Conservation (phyloP, 2,113 vertebrate genomes). For the Platycercus adscitus region DNA sequence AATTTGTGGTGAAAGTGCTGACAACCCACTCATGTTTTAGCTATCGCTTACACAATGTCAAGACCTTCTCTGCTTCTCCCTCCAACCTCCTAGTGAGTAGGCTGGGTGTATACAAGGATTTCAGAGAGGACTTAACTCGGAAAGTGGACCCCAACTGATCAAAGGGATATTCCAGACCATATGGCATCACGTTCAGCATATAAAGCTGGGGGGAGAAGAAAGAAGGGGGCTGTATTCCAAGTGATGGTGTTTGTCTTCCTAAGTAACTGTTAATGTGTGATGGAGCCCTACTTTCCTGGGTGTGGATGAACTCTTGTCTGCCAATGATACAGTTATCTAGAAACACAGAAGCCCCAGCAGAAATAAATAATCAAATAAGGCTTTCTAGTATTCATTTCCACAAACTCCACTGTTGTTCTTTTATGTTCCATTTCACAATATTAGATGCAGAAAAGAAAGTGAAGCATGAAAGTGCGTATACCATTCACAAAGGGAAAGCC, state of each 20-base stretch:
- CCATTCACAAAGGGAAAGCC: not conserved
- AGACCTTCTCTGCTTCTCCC: not conserved
- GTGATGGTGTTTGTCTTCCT: not conserved
- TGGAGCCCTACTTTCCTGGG: not conserved
- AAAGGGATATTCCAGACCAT: not conserved
- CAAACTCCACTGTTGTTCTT: not conserved
- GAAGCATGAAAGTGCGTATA: not conserved
- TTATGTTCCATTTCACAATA: not conserved
- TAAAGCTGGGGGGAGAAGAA: not conserved
- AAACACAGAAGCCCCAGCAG: not conserved
- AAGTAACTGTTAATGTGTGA: fast-evolving
- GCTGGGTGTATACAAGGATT: not conserved
- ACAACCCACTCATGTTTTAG: not conserved
- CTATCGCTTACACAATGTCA: not conserved
- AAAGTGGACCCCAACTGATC: not conserved
- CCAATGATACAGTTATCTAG: not conserved
- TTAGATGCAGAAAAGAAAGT: not conserved
- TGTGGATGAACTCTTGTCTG: not conserved
- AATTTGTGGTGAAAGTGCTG: not conserved
- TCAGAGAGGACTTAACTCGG: fast-evolving
- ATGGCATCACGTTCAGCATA: fast-evolving
- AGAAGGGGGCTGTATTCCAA: fast-evolving
- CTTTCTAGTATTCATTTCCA: not conserved
- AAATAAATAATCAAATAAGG: not conserved
- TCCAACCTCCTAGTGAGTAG: fast-evolving